Evolutionary conservation across 2,113 vertebrate species (phyloP), one percentile per base, ranked within the genome.

Genomic region (Ptilorrhoa leucosticta): DNA sequence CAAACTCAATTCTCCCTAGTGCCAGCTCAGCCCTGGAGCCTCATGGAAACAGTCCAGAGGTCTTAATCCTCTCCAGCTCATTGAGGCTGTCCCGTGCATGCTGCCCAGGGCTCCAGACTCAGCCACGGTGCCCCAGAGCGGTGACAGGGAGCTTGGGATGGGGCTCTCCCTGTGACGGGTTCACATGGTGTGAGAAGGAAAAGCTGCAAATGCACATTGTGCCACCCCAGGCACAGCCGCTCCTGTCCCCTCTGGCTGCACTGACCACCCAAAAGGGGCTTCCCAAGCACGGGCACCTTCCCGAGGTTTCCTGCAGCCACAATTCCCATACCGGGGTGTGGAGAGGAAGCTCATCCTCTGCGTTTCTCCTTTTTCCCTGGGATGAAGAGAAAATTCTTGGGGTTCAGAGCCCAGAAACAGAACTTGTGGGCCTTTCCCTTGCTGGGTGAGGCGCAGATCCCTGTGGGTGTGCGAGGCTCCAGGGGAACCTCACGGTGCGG

Each of bases 1-100:
- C 94, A 96, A 86, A 89, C 83, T 91, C 89, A 64, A 95, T 96
- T 94, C 87, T 94, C 69, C 80, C 53, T 1, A 15, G 69, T 48
- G 86, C 91, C 89, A 94, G 69, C 83, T 91, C 83, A 96, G 69
- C 80, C 95, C 93, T 0, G 57, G 94, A 91, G 91, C 91, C 64
- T 94, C 80, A 63, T 78, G 91, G 91, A 90, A 94, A 70, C 2
- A 5, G 6, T 90, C 91, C 95, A 92, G 91, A 92, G 87, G 80
- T 92, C 77, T 94, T 40, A 91, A 94, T 92, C 80, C 91, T 64
- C 86, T 12, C 47, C 86, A 61, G 51, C 77, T 91, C 30, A 50
- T 30, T 2, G 3, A 12, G 76, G 64, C 30, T 44, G 64, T 42
- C 91, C 93, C 60, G 2, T 30, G 75, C 2, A 1, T 48, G 1